Base-by-base conservation (phyloP, 1,140 invertebrate genomes). In the Calliopsis andreniformis region DNA sequence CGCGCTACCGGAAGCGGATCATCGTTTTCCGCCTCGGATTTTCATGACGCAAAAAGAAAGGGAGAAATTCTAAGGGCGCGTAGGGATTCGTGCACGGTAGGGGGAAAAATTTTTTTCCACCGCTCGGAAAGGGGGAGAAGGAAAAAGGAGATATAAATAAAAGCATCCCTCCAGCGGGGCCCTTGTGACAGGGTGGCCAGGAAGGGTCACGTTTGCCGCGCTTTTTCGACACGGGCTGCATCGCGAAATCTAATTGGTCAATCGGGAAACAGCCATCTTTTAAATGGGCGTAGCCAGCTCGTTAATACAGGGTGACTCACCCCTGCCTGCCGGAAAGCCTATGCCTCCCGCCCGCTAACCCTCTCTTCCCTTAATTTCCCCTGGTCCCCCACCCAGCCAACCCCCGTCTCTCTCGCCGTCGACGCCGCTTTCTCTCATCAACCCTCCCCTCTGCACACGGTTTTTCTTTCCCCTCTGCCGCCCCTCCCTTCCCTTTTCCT, bases 281-380 rank as follows among this genome's bases (percentile, higher is more conserved):
- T 76, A 56, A 76, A 87, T 89, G 89, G 89, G 90, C 89, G 89
- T 90, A 87, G 82, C 88, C 64, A n/a, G 76, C 75, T 83, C 82
- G 84, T 90, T 90, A 87, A 89, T 84, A 72, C 84, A 84, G 90
- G 89, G 90, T 91, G 88, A 91, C 76, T 90, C 89, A 91, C 90
- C 89, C 88, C 70, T 84, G 71, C 76, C 82, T 78, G 71, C 83
- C 79, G 81, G 87, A 89, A 89, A 85, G 82, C 84, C 84, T 78
- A 76, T 79, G 70, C 81, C 79, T 78, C 73, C 83, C 79, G 76
- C 72, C 73, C 80, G 73, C 62, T 63, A 72, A 63, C 59, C 64
- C 73, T 63, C 77, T 79, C 80, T 75, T 79, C 80, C 66, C 42
- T 42, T 47, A 63, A 25, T 47, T 56, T 69, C 63, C 42, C 59